Conservation (phyloP, 1,140 invertebrate genomes). For the Pogonomyrmex barbatus region DNA sequence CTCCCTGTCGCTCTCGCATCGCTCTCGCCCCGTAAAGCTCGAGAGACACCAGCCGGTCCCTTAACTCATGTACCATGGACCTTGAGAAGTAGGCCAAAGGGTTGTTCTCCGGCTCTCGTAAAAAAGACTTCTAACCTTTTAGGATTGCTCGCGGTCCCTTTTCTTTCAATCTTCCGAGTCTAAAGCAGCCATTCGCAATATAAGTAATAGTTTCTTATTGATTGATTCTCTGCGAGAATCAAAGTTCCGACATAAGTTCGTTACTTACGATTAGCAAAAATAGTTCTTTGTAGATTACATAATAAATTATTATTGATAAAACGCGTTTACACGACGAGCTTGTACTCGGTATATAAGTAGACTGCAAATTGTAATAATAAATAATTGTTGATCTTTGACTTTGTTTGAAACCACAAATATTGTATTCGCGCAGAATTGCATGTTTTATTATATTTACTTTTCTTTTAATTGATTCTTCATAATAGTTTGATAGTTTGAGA, state of each 20-base stretch:
- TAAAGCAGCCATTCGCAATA: not conserved
- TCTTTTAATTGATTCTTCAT: not conserved
- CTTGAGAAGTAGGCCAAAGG: constrained; percentile 80
- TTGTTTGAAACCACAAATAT: not conserved
- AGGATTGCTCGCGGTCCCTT: constrained; percentile 63
- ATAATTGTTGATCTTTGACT: not conserved
- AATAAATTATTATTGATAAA: not conserved
- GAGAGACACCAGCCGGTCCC: constrained; percentile 61
- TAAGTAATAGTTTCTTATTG: not conserved
- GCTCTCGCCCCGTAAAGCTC: constrained; percentile 52
- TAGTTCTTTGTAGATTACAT: not conserved
- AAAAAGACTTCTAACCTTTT: constrained; percentile 69
- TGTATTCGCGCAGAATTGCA: not conserved
- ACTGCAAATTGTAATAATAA: not conserved
- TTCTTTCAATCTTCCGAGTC: constrained; percentile 39
- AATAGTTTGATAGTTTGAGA: not conserved
- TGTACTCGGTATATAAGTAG: not conserved
- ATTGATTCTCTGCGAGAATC: not conserved
- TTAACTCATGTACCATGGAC: constrained; percentile 68
- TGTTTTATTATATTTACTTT: not conserved
- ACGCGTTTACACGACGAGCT: not conserved
- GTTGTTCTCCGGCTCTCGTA: constrained; percentile 54
- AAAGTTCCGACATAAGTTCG: not conserved
- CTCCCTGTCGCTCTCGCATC: constrained; percentile 58
- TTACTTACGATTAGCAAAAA: not conserved